These are phyloP conservation scores for Ormia ochracea DNA, from an alignment of 2,888 invertebrate species.

Conservation along the genomic window DNA sequence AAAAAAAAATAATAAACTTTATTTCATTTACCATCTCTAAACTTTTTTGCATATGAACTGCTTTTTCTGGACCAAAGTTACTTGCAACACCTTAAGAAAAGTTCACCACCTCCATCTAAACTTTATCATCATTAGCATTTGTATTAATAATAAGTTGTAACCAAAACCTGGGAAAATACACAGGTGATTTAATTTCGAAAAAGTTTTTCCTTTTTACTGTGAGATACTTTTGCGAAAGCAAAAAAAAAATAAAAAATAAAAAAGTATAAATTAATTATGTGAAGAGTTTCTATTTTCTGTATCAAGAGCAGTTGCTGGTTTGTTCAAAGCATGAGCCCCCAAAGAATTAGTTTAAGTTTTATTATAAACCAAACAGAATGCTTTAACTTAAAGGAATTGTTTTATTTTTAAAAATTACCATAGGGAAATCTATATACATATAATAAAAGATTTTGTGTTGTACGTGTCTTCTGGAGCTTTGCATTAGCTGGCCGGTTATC, in stretches of 20 bases:
- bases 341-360: no score
- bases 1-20: no score
- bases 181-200: conserved; percentile 47
- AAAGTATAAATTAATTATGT: conserved; percentile 37
- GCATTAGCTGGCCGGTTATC: no score
- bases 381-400: no score
- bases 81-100: conserved; percentile 40
- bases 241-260: not conserved
- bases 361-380: no score
- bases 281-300: not conserved
- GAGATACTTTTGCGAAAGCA: not conserved
- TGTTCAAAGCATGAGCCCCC: no score
- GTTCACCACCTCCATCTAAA: conserved; percentile 36
- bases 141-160: conserved; percentile 28
- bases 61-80: not conserved
- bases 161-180: conserved; percentile 45
- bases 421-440: no score
- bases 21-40: not conserved
- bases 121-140: conserved; percentile 48
- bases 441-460: no score
- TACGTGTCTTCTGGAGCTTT: no score
- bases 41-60: not conserved
- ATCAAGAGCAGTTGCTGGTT: no score
- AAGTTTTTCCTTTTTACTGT: conserved; percentile 2
- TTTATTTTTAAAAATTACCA: no score